Percentiles rank a stretch among this genome's conserved stretches.
Evolutionary conservation across 1,140 invertebrate species (phyloP).

Genomic region (Danaus plexippus): DNA sequence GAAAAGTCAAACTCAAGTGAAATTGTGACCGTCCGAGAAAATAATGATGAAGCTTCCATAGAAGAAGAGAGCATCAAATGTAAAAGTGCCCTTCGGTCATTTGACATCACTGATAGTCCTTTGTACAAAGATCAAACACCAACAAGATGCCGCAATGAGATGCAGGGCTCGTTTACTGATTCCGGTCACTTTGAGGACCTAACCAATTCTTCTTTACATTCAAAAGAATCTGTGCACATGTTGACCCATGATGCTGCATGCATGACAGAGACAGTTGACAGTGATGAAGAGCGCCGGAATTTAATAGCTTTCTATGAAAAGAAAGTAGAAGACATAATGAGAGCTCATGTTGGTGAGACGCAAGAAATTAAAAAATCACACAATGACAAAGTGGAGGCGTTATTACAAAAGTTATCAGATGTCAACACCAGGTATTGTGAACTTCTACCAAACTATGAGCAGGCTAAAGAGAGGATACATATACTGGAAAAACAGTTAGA

Average conservation of each 20-base stretch:
- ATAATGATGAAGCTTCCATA: conserved; percentile 70
- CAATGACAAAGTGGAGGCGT: conserved; percentile 84
- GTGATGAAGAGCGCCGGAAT: conserved; percentile 76
- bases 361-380: conserved; percentile 82
- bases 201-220: conserved; percentile 79
- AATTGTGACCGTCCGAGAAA: conserved; percentile 80
- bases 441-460: conserved; percentile 77
- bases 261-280: conserved; percentile 67
- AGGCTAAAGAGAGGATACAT: conserved; percentile 77
- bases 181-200: conserved; percentile 89
- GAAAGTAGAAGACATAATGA: conserved; percentile 80
- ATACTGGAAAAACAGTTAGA: conserved; percentile 80
- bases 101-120: conserved; percentile 62
- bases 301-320: conserved; percentile 80
- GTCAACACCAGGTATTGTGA: conserved; percentile 83
- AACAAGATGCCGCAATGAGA: conserved; percentile 66
- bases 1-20: conserved; percentile 82
- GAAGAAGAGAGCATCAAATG: conserved; percentile 67
- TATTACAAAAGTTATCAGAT: conserved; percentile 84
- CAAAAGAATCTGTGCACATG: conserved; percentile 77
- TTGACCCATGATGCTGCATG: conserved; percentile 72
- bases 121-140: conserved; percentile 54
- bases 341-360: conserved; percentile 78
- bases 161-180: conserved; percentile 83
- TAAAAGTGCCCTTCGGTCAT: conserved; percentile 41